These are phyloP conservation scores for Misgurnus mizolepis DNA, from an alignment of 2,113 vertebrate species.

Conservation along the genomic window DNA sequence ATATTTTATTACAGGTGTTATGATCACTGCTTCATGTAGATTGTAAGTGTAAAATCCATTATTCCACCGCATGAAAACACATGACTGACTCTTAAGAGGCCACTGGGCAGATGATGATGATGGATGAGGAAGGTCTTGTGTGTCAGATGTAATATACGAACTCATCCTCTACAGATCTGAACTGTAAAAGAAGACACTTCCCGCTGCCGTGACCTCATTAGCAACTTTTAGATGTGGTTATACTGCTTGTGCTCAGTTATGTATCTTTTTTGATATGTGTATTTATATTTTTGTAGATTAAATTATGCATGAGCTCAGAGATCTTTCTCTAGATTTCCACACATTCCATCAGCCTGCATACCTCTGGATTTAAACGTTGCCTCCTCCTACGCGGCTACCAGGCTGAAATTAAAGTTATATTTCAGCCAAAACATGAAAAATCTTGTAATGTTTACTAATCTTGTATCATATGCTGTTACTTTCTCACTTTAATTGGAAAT, in stretches of 20 bases:
- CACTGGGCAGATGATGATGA: conserved; percentile 37
- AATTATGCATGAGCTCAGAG: background rate
- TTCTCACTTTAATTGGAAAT: too few relatives aligned
- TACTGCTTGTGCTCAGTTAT: background rate
- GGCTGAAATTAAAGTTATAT: too few relatives aligned
- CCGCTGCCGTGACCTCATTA: conserved; percentile 16
- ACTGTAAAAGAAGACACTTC: background rate
- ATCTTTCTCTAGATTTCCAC: background rate
- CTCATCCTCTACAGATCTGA: background rate
- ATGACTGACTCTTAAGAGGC: conserved; percentile 13
- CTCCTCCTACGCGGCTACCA: background rate
- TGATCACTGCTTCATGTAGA: too few relatives aligned
- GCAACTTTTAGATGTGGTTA: background rate
- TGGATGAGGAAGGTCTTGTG: conserved; percentile 40
- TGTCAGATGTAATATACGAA: conserved; percentile 29
- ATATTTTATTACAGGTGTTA: too few relatives aligned
- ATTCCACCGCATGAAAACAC: background rate
- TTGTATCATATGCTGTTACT: too few relatives aligned
- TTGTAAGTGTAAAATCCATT: conserved; percentile 20
- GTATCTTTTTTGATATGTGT: background rate
- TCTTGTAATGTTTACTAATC: too few relatives aligned
- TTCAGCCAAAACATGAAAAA: too few relatives aligned
- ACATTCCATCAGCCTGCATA: background rate
- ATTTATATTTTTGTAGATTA: conserved; percentile 1
- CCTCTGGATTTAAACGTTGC: background rate